A percentile compares a stretch with the other conserved stretches of the same genome.
phyloP scores from a whole-genome alignment of 2,797 vertebrate species.

The Miichthys miiuy region DNA sequence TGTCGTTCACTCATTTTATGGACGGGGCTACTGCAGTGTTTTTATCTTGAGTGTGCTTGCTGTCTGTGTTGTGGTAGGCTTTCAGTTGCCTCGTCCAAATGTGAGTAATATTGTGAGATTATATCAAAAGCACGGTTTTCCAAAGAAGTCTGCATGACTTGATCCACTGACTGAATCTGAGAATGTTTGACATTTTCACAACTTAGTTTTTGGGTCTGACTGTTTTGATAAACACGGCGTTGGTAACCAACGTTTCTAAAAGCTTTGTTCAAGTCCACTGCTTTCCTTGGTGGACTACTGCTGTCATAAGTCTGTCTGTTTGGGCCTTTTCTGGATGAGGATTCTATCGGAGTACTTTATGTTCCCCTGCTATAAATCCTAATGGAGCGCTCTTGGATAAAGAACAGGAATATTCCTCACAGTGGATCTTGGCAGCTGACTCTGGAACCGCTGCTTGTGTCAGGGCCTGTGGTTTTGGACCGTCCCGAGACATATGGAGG shows the following conservation, averaged over 20 bases:
- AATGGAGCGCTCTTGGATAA: constrained; percentile 78
- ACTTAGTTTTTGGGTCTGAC: constrained; percentile 19
- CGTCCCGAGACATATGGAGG: constrained; percentile 75
- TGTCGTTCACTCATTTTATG: constrained; percentile 41
- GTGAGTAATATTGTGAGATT: constrained; percentile 12
- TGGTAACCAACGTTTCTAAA: constrained; percentile 52
- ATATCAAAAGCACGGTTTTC: constrained; percentile 11
- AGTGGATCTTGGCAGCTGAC: constrained; percentile 78
- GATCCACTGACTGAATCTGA: constrained; percentile 2
- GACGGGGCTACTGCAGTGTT: constrained; percentile 20
- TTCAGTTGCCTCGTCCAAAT: constrained; percentile 25
- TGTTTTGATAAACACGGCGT: constrained; percentile 58
- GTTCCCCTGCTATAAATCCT: constrained; percentile 80
- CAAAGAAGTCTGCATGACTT: constrained; percentile 12
- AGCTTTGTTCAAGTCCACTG: constrained; percentile 34
- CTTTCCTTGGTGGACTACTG: constrained; percentile 51
- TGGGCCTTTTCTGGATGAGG: constrained; percentile 66
- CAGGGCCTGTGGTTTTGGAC: constrained; percentile 81
- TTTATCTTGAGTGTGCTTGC: constrained; percentile 13
- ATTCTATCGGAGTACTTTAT: constrained; percentile 76
- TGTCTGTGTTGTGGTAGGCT: constrained; percentile 17
- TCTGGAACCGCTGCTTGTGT: constrained; percentile 75
- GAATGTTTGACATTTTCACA: constrained; percentile 40
- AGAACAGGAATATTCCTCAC: constrained; percentile 80
- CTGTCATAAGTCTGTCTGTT: constrained; percentile 71